A percentile compares a stretch with the other conserved stretches of the same genome.
Conservation (phyloP, 2,113 vertebrate genomes). For the Urocynchramus pylzowi region DNA sequence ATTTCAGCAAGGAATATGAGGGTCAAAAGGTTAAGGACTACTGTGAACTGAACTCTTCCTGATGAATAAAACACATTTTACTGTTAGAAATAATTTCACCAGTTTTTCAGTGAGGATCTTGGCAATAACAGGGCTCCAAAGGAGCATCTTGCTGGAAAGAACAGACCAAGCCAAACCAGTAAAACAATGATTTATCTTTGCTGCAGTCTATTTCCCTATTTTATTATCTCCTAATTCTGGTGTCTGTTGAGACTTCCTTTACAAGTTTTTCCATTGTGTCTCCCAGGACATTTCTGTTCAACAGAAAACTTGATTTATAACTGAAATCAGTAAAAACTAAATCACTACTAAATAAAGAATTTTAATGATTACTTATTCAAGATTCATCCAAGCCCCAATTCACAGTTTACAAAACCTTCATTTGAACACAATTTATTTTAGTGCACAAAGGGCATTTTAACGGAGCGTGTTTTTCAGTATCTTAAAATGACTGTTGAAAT, state of each 20-base stretch:
- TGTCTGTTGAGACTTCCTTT: neutral
- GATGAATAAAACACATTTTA: neutral
- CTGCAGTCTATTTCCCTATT: neutral
- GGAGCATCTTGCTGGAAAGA: neutral
- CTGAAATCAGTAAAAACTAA: neutral
- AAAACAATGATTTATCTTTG: neutral
- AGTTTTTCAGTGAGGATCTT: neutral
- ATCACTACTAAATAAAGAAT: conserved; percentile 3
- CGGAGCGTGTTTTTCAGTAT: neutral
- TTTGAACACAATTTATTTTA: neutral
- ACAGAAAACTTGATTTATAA: conserved; percentile 22
- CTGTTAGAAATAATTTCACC: neutral
- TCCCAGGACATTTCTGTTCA: neutral
- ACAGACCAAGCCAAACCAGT: neutral
- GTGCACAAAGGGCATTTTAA: neutral
- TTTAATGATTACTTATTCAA: conserved; percentile 28
- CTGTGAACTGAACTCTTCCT: neutral
- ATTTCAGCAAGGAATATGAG: neutral
- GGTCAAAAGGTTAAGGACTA: neutral
- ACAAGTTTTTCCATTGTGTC: neutral
- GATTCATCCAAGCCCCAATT: neutral
- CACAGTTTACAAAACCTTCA: conserved; percentile 8
- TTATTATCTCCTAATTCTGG: neutral
- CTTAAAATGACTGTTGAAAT: conserved; percentile 5
- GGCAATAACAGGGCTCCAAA: neutral